Base-by-base conservation (phyloP, 2,797 vertebrate genomes). In the Simalia tracyae region DNA sequence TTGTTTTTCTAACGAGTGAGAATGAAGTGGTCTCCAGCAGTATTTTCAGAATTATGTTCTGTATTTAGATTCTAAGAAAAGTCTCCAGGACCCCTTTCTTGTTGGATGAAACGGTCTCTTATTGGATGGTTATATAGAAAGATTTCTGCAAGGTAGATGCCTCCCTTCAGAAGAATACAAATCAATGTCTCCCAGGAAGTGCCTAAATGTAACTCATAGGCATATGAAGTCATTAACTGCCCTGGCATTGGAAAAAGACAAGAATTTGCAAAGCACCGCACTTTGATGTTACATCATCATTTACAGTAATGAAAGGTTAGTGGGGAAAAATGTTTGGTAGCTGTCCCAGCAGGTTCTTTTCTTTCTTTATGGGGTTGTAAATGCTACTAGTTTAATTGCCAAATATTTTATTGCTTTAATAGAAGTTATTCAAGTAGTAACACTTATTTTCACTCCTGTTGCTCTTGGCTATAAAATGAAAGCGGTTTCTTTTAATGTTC, bases 341-440 rank as follows among this genome's bases (percentile, higher is more conserved):
- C 88, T 9, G 50, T 89, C 88, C 76, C 76, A 28, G 86, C 0
- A 86, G 76, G 57, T 84, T 60, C 42, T 0, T 60, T 2, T 86
- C 87, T 94, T 66, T 88, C 87, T 59, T 84, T 0, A 36, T 0
- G 85, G 89, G 57, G 0, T 94, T 63, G 88, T 92, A 88, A 94
- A 60, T 91, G 81, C 59, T 60, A 0, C 61, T 1, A 81, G 90
- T 91, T 91, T 96, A 95, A 93, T 95, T 96, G 96, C 93, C 92
- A 91, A 61, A 90, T 91, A 66, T 54, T 95, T 94, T 92, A 94
- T 94, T 94, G 94, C 93, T 88, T 95, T 93, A 90, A 96, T 92
- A 94, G 42, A 89, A 93, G 72, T 28, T 94, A 63, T 88, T 0
- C 90, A 61, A 88, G 89, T 93, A 94, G 93, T 94, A 93, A 95